Conservation (phyloP, 2,888 invertebrate species). For the Cryptocheilus praepositus region DNA sequence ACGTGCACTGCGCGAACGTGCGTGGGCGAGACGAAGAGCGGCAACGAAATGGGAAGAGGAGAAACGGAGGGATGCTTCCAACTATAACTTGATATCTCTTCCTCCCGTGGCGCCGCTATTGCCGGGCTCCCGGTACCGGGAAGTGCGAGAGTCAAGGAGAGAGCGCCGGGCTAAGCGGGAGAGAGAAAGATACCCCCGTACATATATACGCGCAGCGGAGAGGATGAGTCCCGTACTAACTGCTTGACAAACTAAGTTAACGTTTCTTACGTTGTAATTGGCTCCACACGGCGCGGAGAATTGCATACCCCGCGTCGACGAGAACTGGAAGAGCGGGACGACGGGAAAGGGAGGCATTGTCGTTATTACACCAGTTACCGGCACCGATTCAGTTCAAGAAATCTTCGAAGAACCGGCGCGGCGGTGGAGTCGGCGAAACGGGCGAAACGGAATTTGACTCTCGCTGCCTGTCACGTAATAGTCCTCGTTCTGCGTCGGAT, state of each 20-base stretch:
- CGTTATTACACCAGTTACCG: conserved; percentile 39
- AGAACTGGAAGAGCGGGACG: conserved; percentile 12
- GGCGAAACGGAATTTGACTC: conserved; percentile 31
- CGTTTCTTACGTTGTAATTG: conserved; percentile 66
- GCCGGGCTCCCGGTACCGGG: conserved; percentile 25
- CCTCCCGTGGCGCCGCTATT: conserved; percentile 44
- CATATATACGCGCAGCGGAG: too few relatives aligned
- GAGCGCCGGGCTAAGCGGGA: conserved; percentile 5
- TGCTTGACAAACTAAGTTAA: conserved; percentile 69
- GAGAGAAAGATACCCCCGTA: too few relatives aligned
- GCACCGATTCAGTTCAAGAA: conserved; percentile 43
- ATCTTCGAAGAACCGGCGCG: conserved; percentile 31
- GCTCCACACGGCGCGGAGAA: conserved; percentile 52
- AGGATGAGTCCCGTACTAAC: conserved; percentile 58
- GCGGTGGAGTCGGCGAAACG: conserved; percentile 17
- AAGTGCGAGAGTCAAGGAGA: conserved; percentile 19
- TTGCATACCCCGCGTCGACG: conserved; percentile 48
- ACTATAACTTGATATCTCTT: conserved; percentile 58
- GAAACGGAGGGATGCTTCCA: conserved; percentile 27
- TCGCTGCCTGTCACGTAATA: conserved; percentile 48
- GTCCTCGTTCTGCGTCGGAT: conserved; percentile 27
- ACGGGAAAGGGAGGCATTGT: conserved; percentile 27
- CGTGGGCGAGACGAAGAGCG: background rate
- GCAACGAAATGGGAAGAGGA: background rate
- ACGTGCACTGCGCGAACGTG: conserved; percentile 7